Percentiles rank a stretch among this genome's conserved stretches.
phyloP scores from a whole-genome alignment of 2,113 vertebrate species.

The mouse (Mus musculus) region DNA sequence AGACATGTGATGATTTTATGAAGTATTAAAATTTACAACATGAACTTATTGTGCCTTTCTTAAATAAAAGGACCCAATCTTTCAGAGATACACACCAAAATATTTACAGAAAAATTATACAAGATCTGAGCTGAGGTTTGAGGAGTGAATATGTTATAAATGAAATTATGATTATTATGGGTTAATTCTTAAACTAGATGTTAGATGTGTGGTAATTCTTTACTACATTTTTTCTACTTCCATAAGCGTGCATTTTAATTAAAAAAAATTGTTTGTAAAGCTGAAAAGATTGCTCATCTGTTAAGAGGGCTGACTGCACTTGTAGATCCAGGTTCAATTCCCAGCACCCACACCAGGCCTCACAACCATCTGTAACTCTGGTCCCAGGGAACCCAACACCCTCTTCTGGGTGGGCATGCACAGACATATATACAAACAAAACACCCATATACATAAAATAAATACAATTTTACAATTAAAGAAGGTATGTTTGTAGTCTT shows the following conservation, averaged over 20 bases:
- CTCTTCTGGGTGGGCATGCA: not conserved
- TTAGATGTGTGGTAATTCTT: not conserved
- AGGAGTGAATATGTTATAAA: not conserved
- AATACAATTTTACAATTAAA: not conserved
- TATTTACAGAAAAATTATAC: slow-evolving; percentile 46
- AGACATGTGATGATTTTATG: slow-evolving; percentile 46
- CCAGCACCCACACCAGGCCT: not conserved
- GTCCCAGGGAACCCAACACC: not conserved
- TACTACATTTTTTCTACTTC: slow-evolving; percentile 42
- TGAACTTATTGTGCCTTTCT: not conserved
- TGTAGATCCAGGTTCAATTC: not conserved
- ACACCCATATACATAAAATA: not conserved
- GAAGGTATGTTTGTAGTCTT: not conserved
- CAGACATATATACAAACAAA: not conserved
- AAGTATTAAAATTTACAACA: slow-evolving; percentile 13
- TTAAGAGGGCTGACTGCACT: not conserved
- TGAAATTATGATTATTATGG: not conserved
- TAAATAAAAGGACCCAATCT: not conserved
- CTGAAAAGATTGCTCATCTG: not conserved
- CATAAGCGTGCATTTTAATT: not conserved
- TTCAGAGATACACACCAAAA: slow-evolving; percentile 14
- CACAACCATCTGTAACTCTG: not conserved
- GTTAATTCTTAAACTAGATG: not conserved
- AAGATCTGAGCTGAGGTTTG: not conserved
- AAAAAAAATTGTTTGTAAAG: not conserved